Percentiles rank a stretch among this genome's conserved stretches.
Conservation (phyloP, 2,113 vertebrate species). For the Pogona vitticeps region DNA sequence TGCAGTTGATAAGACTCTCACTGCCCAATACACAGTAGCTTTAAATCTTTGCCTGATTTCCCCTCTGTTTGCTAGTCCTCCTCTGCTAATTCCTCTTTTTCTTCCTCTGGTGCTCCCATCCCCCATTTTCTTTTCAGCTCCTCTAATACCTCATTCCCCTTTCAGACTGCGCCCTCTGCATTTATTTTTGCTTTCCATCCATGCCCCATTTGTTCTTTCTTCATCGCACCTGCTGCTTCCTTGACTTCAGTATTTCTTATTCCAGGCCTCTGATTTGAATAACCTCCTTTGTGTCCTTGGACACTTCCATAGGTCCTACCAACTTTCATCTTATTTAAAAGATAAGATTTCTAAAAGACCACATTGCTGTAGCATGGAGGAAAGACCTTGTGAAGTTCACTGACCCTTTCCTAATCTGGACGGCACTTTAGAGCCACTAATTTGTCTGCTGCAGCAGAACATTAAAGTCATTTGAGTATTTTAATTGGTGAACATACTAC, state of each 20-base stretch:
- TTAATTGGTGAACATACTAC: slow-evolving; percentile 12
- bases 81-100: neutral
- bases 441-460: neutral
- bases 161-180: neutral
- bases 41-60: neutral
- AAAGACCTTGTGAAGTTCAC: slow-evolving; percentile 9
- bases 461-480: slow-evolving; percentile 14
- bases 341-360: neutral
- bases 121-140: slow-evolving; percentile 8
- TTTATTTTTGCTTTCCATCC: slow-evolving; percentile 16
- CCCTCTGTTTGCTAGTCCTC: neutral
- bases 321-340: slow-evolving; percentile 9
- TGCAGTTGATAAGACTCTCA: neutral
- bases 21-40: neutral
- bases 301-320: slow-evolving; percentile 10
- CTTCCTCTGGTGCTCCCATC: neutral
- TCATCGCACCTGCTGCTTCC: neutral
- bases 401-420: slow-evolving; percentile 11
- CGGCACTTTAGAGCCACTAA: neutral
- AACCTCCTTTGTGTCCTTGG: slow-evolving; percentile 14
- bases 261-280: slow-evolving; percentile 6
- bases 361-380: neutral
- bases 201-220: slow-evolving; percentile 1
- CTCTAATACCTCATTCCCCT: neutral
- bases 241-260: slow-evolving; percentile 3